phyloP scores from a whole-genome alignment of 2,888 invertebrate genomes.

The Lapara coniferarum region DNA sequence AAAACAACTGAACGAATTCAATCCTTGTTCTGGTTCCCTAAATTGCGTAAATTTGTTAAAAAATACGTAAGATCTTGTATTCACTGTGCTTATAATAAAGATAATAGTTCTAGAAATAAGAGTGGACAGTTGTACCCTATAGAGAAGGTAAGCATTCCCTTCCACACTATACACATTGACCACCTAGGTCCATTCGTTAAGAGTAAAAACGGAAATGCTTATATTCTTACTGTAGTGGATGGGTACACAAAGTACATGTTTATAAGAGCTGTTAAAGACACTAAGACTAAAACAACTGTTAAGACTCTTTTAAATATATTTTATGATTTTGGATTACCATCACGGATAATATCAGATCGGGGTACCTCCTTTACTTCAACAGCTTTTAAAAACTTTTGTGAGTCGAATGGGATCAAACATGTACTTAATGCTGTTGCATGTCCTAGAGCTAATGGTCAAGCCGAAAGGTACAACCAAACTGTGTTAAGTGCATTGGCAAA shows the following conservation, averaged over 20 bases:
- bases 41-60: slow-evolving; percentile 30
- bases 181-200: slow-evolving; percentile 61
- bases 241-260: background rate
- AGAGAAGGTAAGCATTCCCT: slow-evolving; percentile 54
- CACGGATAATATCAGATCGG: background rate
- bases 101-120: slow-evolving; percentile 35
- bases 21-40: slow-evolving; percentile 16
- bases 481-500: too few species aligned
- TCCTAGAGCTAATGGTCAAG: too few species aligned
- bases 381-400: background rate
- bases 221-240: background rate
- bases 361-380: background rate
- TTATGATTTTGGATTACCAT: background rate
- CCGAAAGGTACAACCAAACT: too few species aligned
- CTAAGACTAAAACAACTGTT: background rate
- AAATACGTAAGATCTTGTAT: slow-evolving; percentile 61
- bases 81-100: slow-evolving; percentile 53
- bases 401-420: too few species aligned
- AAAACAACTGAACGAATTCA: background rate
- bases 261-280: background rate
- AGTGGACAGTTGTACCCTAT: slow-evolving; percentile 58
- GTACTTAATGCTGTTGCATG: too few species aligned
- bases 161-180: slow-evolving; percentile 63
- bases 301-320: background rate
- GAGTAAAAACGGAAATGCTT: background rate